Evolutionary conservation across 2,113 vertebrate species (phyloP), one percentile per base, ranked within the genome.

Genomic region (Ammodytes dubius): DNA sequence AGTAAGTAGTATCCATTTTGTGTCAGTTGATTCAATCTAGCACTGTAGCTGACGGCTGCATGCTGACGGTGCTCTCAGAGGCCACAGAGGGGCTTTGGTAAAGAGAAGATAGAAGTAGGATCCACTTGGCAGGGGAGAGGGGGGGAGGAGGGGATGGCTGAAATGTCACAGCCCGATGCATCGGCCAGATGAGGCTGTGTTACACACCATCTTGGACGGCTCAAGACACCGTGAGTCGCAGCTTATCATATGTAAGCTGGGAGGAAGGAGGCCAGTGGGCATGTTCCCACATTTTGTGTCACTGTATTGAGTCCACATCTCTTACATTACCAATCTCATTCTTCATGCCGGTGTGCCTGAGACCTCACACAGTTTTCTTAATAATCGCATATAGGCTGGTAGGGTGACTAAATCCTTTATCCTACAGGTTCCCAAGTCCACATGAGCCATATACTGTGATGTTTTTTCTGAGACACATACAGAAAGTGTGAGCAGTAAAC

Each of bases 301-400:
- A 63, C 85, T 49, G 13, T 63, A 56, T 71, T 42, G 72, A 75
- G 74, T 83, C 84, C 59, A 27, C 85, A 87, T 88, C 81, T 83
- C 77, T 27, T n/a, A 80, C 77, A 78, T 90, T 89, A 88, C 70
- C 89, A 91, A 92, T 92, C 85, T 77, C 54, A 88, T 91, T 90
- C 79, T 91, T 92, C 85, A 90, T 79, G 89, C 85, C 84, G 75
- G 68, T 74, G 70, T 70, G 75, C 83, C 27, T 74, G 85, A 86
- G 90, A 88, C 84, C 77, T 90, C 85, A 81, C 47, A 46, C 87
- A 84, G 76, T 81, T 90, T 27, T 75, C 78, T 57, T 82, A 87
- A 89, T 89, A 92, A 92, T 91, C 87, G 4, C 73, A 81, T 72
- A 61, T 72, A 61, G 81, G 58, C 82, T 69, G 84, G 76, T 77